Evolutionary conservation across 2,113 vertebrate genomes (phyloP).

Genomic region (Isurus oxyrinchus): DNA sequence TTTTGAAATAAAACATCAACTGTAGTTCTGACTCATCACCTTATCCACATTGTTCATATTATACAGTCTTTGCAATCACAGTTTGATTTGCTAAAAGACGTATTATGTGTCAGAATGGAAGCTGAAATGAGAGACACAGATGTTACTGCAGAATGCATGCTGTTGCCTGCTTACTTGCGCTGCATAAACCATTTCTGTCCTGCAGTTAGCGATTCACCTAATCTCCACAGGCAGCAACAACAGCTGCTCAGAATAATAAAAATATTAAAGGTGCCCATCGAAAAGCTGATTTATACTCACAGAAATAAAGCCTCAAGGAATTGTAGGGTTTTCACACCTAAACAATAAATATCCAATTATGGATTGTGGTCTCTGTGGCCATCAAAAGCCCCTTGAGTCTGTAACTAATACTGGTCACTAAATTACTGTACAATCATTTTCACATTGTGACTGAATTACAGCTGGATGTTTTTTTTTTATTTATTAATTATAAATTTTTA

Average conservation of each 20-base stretch:
- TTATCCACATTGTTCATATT: background rate
- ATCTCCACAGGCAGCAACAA: constrained; percentile 30
- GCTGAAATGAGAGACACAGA: constrained; percentile 23
- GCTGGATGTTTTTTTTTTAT: too few relatives aligned
- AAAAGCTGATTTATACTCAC: background rate
- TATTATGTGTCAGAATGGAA: background rate
- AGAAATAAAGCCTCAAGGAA: constrained; percentile 12
- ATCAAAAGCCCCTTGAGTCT: background rate
- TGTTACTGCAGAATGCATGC: constrained; percentile 13
- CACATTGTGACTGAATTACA: background rate
- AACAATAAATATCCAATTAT: background rate
- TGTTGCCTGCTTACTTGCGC: background rate
- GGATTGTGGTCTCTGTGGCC: background rate
- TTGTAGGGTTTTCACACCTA: background rate
- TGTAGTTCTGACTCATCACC: background rate
- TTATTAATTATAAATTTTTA: too few relatives aligned
- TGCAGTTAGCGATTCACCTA: background rate
- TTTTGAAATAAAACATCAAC: background rate
- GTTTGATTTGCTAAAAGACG: background rate
- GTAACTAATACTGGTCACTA: background rate
- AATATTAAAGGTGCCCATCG: constrained; percentile 11
- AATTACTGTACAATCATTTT: background rate
- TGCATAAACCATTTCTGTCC: constrained; percentile 34
- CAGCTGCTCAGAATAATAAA: constrained; percentile 35
- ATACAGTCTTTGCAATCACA: background rate